Evolutionary conservation across 1,140 invertebrate species (phyloP).

Genomic region (Batillaria attramentaria): DNA sequence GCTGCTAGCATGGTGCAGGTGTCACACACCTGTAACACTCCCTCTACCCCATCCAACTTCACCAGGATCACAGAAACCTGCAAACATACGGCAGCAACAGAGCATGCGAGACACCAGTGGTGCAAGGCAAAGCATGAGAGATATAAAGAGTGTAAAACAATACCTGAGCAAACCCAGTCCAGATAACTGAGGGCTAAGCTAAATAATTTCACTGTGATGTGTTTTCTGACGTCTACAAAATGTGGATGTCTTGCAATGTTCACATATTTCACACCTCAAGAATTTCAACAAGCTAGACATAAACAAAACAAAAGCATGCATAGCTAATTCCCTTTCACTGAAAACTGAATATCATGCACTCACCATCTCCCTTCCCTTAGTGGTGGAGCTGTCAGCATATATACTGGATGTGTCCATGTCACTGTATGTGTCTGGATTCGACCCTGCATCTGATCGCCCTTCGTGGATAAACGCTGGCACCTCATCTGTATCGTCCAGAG

Average conservation of each 20-base stretch:
- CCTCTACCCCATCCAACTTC: slow-evolving; percentile 85
- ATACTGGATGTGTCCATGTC: slow-evolving; percentile 85
- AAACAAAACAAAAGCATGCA: too few relatives aligned
- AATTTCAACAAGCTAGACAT: too few relatives aligned
- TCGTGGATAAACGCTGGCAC: slow-evolving; percentile 62
- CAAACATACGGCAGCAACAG: slow-evolving; percentile 9
- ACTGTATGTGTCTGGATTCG: slow-evolving; percentile 83
- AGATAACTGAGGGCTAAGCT: too few relatives aligned
- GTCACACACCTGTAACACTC: slow-evolving; percentile 85
- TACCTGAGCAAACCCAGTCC: too few relatives aligned
- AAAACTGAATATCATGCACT: too few relatives aligned
- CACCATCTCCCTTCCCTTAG: slow-evolving; percentile 60
- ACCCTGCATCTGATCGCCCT: slow-evolving; percentile 54
- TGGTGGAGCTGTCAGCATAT: slow-evolving; percentile 60
- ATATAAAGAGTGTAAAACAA: background rate
- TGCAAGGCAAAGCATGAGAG: slow-evolving; percentile 1
- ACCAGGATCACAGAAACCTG: slow-evolving; percentile 88
- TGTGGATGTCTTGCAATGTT: too few relatives aligned
- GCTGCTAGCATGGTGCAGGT: slow-evolving; percentile 82
- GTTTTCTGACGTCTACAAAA: too few relatives aligned
- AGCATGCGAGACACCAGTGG: too few relatives aligned
- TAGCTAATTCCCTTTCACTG: too few relatives aligned
- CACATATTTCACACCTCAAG: too few relatives aligned
- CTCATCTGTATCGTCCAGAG: slow-evolving; percentile 64
- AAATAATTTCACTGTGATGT: too few relatives aligned